These are phyloP conservation scores for Galagoides demidoff DNA, from an alignment of 2,797 vertebrate species.

Conservation along the genomic window DNA sequence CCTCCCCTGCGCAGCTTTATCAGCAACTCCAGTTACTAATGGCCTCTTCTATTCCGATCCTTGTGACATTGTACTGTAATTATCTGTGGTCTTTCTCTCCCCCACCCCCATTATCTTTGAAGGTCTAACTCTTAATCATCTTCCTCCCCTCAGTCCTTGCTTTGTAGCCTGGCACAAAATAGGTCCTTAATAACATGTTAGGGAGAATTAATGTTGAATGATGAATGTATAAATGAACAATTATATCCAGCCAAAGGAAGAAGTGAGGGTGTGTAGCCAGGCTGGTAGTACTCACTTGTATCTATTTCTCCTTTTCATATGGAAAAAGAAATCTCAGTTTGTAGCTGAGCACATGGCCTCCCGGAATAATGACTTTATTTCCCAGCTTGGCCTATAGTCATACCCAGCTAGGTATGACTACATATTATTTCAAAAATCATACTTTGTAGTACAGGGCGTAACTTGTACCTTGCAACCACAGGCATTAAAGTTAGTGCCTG, in stretches of 20 bases:
- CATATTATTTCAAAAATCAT: neutral
- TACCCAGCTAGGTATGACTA: neutral
- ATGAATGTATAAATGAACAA: neutral
- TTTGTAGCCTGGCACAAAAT: neutral
- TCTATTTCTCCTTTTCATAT: neutral
- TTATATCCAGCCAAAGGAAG: neutral
- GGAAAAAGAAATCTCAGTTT: neutral
- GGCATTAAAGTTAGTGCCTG: neutral
- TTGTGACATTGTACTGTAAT: neutral
- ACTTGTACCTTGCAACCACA: neutral
- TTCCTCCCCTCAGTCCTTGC: neutral
- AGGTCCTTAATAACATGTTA: neutral
- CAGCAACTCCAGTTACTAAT: neutral
- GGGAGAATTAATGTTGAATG: neutral
- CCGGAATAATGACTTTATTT: constrained; percentile 13
- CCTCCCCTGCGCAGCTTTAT: neutral
- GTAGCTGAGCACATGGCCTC: neutral
- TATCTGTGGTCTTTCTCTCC: neutral
- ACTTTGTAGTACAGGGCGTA: neutral
- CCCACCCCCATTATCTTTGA: neutral
- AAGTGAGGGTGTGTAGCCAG: neutral
- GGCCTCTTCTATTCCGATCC: neutral
- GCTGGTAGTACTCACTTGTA: neutral
- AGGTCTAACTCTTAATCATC: neutral
- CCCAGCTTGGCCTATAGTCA: neutral